Evolutionary conservation across 23 tunicate genomes (phyloP).

Genomic region (Botrylloides violaceus): DNA sequence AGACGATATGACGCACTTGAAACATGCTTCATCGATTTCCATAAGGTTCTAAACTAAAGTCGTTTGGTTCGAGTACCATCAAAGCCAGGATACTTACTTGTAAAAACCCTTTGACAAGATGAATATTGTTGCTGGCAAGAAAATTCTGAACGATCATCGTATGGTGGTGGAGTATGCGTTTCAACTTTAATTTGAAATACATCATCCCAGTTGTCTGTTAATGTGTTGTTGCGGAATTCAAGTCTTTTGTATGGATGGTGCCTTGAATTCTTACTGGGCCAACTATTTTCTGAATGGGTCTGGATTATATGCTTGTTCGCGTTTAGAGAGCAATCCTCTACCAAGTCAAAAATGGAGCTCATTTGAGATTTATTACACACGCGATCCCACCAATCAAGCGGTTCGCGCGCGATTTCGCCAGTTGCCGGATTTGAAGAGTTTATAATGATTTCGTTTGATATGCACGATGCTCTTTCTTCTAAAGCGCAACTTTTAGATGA

Average conservation of each 20-base stretch:
- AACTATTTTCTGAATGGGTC: not conserved
- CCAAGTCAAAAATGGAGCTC: not conserved
- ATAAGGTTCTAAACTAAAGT: not conserved
- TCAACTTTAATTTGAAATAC: not conserved
- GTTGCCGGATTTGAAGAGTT: not conserved
- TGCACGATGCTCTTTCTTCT: not conserved
- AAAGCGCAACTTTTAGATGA: not conserved
- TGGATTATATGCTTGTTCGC: not conserved
- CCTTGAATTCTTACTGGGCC: not conserved
- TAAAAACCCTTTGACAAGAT: not conserved
- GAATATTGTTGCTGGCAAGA: conserved; percentile 1
- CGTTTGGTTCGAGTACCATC: not conserved
- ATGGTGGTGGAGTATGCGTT: conserved; percentile 19
- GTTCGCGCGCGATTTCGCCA: not conserved
- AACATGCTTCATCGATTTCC: not conserved
- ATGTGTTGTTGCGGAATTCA: not conserved
- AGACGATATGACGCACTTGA: too few species aligned
- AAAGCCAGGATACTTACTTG: not conserved
- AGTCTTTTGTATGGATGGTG: conserved; percentile 6
- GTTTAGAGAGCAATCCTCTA: not conserved
- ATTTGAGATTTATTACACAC: not conserved
- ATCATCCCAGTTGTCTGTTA: not conserved
- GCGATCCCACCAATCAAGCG: not conserved
- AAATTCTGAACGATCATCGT: not conserved
- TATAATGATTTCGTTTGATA: not conserved